These are phyloP conservation scores for Leptothorax acervorum DNA, from an alignment of 2,888 invertebrate species.

Conservation along the genomic window DNA sequence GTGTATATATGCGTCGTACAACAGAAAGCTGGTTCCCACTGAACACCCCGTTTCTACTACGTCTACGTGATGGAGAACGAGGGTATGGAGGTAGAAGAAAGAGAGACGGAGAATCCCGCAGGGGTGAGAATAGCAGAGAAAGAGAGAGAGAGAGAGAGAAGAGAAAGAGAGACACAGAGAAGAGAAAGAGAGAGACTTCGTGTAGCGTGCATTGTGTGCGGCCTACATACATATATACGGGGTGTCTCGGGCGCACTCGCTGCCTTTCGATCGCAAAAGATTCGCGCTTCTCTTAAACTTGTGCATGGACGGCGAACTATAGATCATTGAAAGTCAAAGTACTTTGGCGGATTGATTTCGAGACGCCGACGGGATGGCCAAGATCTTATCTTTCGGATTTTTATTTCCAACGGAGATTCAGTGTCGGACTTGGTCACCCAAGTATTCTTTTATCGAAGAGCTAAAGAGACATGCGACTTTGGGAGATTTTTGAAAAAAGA, in stretches of 20 bases:
- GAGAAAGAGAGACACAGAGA: conserved; percentile 49
- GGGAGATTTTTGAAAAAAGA: neutral
- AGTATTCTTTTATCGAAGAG: neutral
- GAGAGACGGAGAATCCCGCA: conserved; percentile 44
- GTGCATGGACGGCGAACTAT: neutral
- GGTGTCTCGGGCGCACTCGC: conserved; percentile 26
- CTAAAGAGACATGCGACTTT: neutral
- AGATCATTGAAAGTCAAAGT: neutral
- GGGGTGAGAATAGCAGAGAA: conserved; percentile 28
- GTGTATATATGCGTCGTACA: conserved; percentile 69
- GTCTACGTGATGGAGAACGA: conserved; percentile 67
- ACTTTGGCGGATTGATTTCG: neutral
- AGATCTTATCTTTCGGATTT: neutral
- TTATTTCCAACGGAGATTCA: neutral
- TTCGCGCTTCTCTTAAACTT: neutral
- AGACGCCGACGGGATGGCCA: neutral
- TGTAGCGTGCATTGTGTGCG: conserved; percentile 67
- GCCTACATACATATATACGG: conserved; percentile 67
- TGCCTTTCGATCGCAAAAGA: neutral
- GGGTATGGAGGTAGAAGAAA: conserved; percentile 51
- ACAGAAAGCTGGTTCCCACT: conserved; percentile 75
- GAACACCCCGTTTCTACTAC: conserved; percentile 69
- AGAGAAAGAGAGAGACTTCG: conserved; percentile 40
- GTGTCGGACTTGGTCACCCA: neutral
- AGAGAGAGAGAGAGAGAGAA: conserved; percentile 37